These are phyloP conservation scores for Ateles fusciceps DNA, from an alignment of 2,797 vertebrate species.

Conservation along the genomic window DNA sequence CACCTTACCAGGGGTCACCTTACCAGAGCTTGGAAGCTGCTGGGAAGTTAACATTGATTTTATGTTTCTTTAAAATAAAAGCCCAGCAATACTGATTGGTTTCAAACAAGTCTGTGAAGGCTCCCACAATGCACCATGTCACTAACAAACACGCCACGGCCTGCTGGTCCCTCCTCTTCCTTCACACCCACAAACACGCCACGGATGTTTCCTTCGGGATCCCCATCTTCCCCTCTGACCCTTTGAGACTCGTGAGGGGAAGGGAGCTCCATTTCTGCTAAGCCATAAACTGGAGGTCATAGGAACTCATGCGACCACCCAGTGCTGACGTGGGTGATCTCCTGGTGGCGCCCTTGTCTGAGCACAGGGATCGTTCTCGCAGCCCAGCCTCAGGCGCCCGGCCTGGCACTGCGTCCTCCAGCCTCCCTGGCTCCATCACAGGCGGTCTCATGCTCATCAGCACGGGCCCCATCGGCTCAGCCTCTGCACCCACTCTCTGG, in stretches of 20 bases:
- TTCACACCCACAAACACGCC: no score
- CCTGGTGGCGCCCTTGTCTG: fast-evolving
- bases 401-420: fast-evolving
- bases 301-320: no score
- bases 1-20: neutral
- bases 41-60: neutral
- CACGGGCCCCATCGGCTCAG: neutral
- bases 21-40: neutral
- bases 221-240: neutral
- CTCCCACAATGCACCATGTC: fast-evolving
- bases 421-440: neutral
- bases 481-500: neutral
- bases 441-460: neutral
- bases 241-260: neutral
- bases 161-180: neutral
- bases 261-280: neutral
- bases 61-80: neutral
- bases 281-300: fast-evolving
- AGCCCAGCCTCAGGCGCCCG: neutral
- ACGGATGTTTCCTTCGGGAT: neutral
- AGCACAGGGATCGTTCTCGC: fast-evolving
- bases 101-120: neutral
- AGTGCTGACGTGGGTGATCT: fast-evolving
- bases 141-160: neutral
- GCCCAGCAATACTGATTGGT: fast-evolving